Evolutionary conservation across 2,888 invertebrate species (phyloP), one percentile per base, ranked within the genome.

Genomic region (Cataglyphis cursor): DNA sequence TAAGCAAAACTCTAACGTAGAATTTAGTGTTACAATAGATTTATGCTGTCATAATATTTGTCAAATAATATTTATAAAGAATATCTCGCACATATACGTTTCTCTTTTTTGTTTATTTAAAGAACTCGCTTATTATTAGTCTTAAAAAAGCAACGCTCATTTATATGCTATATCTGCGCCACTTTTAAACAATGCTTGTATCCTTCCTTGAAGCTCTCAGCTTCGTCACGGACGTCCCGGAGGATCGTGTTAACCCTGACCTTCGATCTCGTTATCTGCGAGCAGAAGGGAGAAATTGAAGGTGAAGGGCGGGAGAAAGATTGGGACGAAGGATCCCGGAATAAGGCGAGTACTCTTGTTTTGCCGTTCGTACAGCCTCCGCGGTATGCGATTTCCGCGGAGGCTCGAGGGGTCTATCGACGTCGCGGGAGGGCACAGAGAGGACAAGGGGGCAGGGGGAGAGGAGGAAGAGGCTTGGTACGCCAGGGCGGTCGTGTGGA

Each of bases 391-490:
- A 91, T 89, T 90, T 87, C 88, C 85, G 88, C 81, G 83, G 86
- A 81, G 87, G 84, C 82, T 85, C 84, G 82, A 84, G 80, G 81
- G 82, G 73, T 72, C 54, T 75, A 57, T 48, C 70, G 84, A 85
- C 48, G 64, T 57, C 75, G 81, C 62, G 64, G 84, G 72, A 75
- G 78, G 70, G 81, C 64, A 65, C 35, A 44, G 73, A 24, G 51
- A 57, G 73, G 54, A 41, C 18, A 62, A 24, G 68, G 28, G 51
- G 54, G 84, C 73, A 81, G 83, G 62, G 84, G 73, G 85, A 6
- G 35, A 35, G 81, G 54, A 82, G 82, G 74, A 85, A 84, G 81
- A 83, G 93, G 91, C 90, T 92, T 88, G 94, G 93, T 87, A 92
- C 89, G 88, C 85, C 83, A 84, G 86, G 87, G 90, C 85, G 86